phyloP scores from a whole-genome alignment of 2,113 vertebrate species.

The Paratilapia polleni region DNA sequence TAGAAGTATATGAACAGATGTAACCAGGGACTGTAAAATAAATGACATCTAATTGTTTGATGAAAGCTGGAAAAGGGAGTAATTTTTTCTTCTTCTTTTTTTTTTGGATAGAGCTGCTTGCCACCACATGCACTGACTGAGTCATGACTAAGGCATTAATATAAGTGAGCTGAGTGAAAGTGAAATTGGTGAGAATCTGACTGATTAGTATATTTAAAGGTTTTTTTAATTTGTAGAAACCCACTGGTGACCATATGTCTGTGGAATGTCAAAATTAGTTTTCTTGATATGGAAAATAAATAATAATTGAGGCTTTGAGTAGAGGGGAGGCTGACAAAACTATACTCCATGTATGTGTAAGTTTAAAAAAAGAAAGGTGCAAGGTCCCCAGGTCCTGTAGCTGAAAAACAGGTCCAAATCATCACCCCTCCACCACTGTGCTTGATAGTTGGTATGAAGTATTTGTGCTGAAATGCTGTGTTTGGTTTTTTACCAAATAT shows the following conservation, averaged over 20 bases:
- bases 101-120: constrained; percentile 15
- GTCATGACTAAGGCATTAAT: not conserved
- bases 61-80: not conserved
- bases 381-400: not conserved
- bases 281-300: not conserved
- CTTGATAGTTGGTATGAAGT: not conserved
- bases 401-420: not conserved
- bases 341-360: not conserved
- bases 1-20: not conserved
- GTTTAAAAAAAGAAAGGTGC: not conserved
- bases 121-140: not conserved
- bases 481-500: not conserved
- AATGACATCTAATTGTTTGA: not conserved
- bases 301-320: no score
- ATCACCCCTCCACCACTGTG: not conserved
- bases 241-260: not conserved
- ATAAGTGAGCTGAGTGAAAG: not conserved
- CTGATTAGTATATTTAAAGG: not conserved
- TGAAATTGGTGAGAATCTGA: constrained; percentile 9
- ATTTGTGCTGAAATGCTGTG: not conserved
- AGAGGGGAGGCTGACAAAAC: not conserved
- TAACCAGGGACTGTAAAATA: not conserved
- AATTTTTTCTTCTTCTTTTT: no score
- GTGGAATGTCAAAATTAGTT: not conserved
- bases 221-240: not conserved